phyloP scores from a whole-genome alignment of 2,113 vertebrate species.

The Orycteropus afer region DNA sequence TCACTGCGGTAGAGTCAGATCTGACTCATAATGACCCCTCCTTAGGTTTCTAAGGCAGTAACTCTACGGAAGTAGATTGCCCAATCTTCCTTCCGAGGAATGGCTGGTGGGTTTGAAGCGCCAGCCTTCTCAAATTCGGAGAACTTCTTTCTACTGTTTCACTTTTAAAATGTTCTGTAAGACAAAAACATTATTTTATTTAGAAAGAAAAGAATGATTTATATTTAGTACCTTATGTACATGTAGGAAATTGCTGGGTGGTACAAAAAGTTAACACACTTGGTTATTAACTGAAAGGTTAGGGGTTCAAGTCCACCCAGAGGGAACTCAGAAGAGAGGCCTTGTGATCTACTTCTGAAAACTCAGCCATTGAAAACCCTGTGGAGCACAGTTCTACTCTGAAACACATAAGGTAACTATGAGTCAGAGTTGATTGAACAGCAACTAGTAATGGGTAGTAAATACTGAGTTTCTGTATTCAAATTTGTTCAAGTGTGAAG shows the following conservation, averaged over 20 bases:
- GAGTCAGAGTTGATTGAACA: no score
- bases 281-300: background rate
- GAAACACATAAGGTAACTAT: no score
- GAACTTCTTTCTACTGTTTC: background rate
- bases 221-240: background rate
- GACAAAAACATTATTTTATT: constrained; percentile 17
- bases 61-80: no score
- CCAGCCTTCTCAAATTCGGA: background rate
- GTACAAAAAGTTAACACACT: no score
- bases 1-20: no score
- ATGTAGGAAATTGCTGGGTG: background rate
- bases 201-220: background rate
- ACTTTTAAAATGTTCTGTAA: background rate
- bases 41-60: no score
- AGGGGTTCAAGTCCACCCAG: background rate
- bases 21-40: no score
- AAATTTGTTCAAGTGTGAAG: constrained; percentile 5
- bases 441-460: background rate
- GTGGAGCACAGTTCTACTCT: no score
- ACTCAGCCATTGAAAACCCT: background rate
- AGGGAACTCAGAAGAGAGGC: background rate
- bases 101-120: no score
- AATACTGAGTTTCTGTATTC: background rate
- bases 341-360: background rate
- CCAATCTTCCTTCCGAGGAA: no score